Conservation (phyloP, 2,888 invertebrate species). For the Catocala sponsa region DNA sequence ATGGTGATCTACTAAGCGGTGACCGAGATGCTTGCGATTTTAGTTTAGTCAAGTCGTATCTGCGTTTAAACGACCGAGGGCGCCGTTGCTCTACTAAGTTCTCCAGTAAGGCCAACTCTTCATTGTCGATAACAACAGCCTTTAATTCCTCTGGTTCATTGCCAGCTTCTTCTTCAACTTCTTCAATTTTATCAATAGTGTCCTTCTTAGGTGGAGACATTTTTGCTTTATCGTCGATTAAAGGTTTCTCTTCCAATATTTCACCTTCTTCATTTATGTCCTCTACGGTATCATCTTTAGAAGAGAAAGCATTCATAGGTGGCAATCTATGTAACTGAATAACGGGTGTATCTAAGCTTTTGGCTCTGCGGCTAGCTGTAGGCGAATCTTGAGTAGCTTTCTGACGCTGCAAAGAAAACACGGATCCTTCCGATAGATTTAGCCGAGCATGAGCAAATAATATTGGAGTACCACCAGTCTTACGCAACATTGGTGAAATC, state of each 20-base stretch:
- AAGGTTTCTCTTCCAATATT: constrained; percentile 88
- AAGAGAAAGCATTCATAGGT: constrained; percentile 95
- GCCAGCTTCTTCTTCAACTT: constrained; percentile 85
- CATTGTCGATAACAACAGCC: constrained; percentile 86
- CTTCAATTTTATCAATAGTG: constrained; percentile 80
- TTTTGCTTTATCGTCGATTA: constrained; percentile 78
- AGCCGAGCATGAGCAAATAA: constrained; percentile 93
- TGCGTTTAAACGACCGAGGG: constrained; percentile 83
- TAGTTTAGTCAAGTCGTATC: constrained; percentile 79
- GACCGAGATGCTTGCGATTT: constrained; percentile 78
- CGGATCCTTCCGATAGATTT: constrained; percentile 95
- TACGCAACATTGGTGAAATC: constrained; percentile 91
- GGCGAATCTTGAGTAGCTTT: constrained; percentile 93
- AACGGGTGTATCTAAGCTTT: constrained; percentile 95
- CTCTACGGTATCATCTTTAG: constrained; percentile 96
- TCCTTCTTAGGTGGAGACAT: constrained; percentile 64
- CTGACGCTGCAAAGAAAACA: constrained; percentile 92
- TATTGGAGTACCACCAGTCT: constrained; percentile 92
- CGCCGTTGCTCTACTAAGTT: constrained; percentile 84
- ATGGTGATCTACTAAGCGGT: constrained; percentile 79
- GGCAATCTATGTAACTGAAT: constrained; percentile 94
- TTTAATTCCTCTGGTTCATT: constrained; percentile 74
- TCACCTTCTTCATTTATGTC: constrained; percentile 91
- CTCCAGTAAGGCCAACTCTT: constrained; percentile 87
- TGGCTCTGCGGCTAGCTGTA: constrained; percentile 92